Conservation (phyloP, 2,797 vertebrate genomes). For the Ammospiza maritima region DNA sequence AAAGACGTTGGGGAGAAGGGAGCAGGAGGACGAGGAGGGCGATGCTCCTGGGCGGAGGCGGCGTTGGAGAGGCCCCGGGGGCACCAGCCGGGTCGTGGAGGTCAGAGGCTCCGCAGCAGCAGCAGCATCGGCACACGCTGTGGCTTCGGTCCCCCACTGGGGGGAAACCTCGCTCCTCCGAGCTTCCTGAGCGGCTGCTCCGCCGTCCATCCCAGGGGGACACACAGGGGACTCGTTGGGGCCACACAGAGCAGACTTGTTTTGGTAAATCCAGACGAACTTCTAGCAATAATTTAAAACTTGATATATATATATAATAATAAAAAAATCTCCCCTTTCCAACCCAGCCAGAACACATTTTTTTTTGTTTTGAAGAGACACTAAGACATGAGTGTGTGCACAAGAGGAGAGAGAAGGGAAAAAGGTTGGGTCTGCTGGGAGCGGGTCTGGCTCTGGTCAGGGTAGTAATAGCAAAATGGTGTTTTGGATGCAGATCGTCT, state of each 20-base stretch:
- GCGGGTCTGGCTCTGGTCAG: slow-evolving; percentile 64
- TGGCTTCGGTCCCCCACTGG: slow-evolving; percentile 15
- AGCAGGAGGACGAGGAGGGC: background rate
- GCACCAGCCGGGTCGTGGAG: slow-evolving; percentile 15
- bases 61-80: background rate
- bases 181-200: slow-evolving; percentile 74
- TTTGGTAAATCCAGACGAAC: slow-evolving; percentile 82
- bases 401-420: slow-evolving; percentile 49
- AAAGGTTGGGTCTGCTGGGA: slow-evolving; percentile 53
- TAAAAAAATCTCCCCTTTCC: slow-evolving; percentile 75
- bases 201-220: slow-evolving; percentile 45
- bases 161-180: slow-evolving; percentile 56
- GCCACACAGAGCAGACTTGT: slow-evolving; percentile 72
- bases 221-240: slow-evolving; percentile 41
- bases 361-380: slow-evolving; percentile 39
- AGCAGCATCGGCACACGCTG: background rate
- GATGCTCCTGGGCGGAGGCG: background rate
- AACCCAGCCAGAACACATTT: slow-evolving; percentile 58
- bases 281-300: slow-evolving; percentile 86
- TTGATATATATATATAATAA: slow-evolving; percentile 82
- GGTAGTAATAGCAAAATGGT: slow-evolving; percentile 60
- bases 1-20: background rate
- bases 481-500: slow-evolving; percentile 47
- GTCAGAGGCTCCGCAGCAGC: slow-evolving; percentile 57
- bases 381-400: slow-evolving; percentile 70